A percentile compares a stretch with the other conserved stretches of the same genome.
These are phyloP conservation scores for Lasius platythorax DNA, from an alignment of 2,888 invertebrate species.

Conservation along the genomic window DNA sequence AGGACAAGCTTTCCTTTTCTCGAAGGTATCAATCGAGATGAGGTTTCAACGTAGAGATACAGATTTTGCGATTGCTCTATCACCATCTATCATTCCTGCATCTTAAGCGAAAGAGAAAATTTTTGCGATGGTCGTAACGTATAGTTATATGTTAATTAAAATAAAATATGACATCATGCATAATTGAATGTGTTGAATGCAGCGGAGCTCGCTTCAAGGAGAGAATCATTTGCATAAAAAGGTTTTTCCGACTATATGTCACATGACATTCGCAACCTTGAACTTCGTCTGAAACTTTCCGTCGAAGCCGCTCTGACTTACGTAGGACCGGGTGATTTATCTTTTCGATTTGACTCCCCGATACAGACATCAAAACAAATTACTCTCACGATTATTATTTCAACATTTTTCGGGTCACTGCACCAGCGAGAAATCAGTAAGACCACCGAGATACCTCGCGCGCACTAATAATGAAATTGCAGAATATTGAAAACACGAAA, in stretches of 20 bases:
- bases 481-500: neutral
- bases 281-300: slow-evolving; percentile 50
- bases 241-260: neutral
- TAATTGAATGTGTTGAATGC: neutral
- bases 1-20: slow-evolving; percentile 43
- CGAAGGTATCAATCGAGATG: slow-evolving; percentile 4
- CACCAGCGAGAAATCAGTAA: neutral
- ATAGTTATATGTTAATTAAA: neutral
- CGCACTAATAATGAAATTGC: neutral
- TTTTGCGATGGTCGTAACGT: neutral
- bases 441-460: neutral
- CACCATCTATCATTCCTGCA: neutral
- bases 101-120: neutral
- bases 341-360: neutral
- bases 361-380: neutral
- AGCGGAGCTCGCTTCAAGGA: neutral
- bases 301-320: neutral
- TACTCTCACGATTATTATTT: neutral
- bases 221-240: slow-evolving; percentile 7
- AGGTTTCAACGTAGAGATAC: neutral
- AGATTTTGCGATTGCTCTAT: neutral
- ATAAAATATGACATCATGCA: neutral
- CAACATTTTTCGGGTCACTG: slow-evolving; percentile 4
- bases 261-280: slow-evolving; percentile 36
- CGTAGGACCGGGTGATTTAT: neutral